These are phyloP conservation scores for Sweltsa coloradensis DNA, from an alignment of 1,140 invertebrate genomes.

Conservation along the genomic window DNA sequence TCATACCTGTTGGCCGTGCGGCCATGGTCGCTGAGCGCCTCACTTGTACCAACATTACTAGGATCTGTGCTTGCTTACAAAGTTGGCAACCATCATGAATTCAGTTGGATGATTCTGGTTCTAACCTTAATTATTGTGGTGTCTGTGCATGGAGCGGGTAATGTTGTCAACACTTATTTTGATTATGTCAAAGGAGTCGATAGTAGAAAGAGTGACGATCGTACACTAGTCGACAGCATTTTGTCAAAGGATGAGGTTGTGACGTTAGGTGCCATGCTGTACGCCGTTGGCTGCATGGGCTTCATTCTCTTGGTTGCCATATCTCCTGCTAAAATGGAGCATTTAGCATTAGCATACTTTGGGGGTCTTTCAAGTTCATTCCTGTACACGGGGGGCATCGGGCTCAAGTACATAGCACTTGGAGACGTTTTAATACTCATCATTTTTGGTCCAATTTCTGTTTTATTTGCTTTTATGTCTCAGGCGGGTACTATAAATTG, in stretches of 20 bases:
- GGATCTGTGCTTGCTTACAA: constrained; percentile 81
- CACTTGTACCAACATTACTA: constrained; percentile 75
- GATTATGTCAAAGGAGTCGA: constrained; percentile 91
- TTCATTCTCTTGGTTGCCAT: constrained; percentile 67
- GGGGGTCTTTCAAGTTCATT: constrained; percentile 93
- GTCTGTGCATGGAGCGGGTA: constrained; percentile 88
- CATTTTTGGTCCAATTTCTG: constrained; percentile 87
- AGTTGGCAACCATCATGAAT: constrained; percentile 47
- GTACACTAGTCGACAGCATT: constrained; percentile 84
- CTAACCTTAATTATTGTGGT: constrained; percentile 74
- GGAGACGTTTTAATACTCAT: constrained; percentile 84
- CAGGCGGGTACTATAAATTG: constrained; percentile 78
- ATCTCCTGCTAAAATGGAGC: constrained; percentile 85
- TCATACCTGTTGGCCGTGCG: constrained; percentile 75
- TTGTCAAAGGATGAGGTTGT: constrained; percentile 76
- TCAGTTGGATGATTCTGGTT: constrained; percentile 64
- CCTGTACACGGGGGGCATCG: constrained; percentile 85
- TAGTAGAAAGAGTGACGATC: constrained; percentile 80
- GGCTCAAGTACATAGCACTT: constrained; percentile 84
- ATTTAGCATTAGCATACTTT: constrained; percentile 87
- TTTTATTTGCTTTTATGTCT: constrained; percentile 86
- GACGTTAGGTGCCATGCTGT: constrained; percentile 74
- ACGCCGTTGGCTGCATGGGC: constrained; percentile 75
- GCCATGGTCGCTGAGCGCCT: constrained; percentile 87
- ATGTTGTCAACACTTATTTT: constrained; percentile 94